phyloP scores from a whole-genome alignment of 92 coral and sea anemone species.

The Desmophyllum pertusum region DNA sequence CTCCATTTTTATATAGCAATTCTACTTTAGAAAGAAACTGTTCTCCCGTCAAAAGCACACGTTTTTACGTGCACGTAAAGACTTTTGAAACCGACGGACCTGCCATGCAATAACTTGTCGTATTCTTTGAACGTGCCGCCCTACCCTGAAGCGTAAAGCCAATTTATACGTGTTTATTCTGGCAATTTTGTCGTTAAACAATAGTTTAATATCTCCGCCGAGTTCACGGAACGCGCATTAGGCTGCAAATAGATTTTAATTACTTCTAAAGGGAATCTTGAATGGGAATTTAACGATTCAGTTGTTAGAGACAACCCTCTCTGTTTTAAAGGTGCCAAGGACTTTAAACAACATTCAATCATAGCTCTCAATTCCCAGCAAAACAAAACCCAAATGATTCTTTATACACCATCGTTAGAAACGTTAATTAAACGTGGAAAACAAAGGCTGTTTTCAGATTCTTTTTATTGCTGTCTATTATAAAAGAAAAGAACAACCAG shows the following conservation, averaged over 20 bases:
- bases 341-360: slow-evolving; percentile 21
- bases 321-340: not conserved
- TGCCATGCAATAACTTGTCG: not conserved
- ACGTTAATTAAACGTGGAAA: slow-evolving; percentile 45
- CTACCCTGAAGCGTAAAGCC: slow-evolving; percentile 24
- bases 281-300: not conserved
- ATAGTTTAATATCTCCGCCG: slow-evolving; percentile 29
- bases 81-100: not conserved
- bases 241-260: slow-evolving; percentile 15
- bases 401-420: slow-evolving; percentile 33
- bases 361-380: slow-evolving; percentile 3
- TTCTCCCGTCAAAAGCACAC: not conserved
- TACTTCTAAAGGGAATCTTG: not conserved
- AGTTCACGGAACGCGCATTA: slow-evolving; percentile 3
- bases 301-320: not conserved
- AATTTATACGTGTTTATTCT: slow-evolving; percentile 32
- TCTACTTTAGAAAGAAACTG: not conserved
- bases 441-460: slow-evolving; percentile 29
- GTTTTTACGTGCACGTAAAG: slow-evolving; percentile 14
- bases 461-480: slow-evolving; percentile 42
- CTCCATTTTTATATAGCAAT: not conserved
- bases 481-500: slow-evolving; percentile 35
- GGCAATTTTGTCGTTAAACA: slow-evolving; percentile 25
- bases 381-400: slow-evolving; percentile 23
- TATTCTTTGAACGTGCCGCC: slow-evolving; percentile 36